These are phyloP conservation scores for Abscondita cerata DNA, from an alignment of 2,888 invertebrate species.

Conservation along the genomic window DNA sequence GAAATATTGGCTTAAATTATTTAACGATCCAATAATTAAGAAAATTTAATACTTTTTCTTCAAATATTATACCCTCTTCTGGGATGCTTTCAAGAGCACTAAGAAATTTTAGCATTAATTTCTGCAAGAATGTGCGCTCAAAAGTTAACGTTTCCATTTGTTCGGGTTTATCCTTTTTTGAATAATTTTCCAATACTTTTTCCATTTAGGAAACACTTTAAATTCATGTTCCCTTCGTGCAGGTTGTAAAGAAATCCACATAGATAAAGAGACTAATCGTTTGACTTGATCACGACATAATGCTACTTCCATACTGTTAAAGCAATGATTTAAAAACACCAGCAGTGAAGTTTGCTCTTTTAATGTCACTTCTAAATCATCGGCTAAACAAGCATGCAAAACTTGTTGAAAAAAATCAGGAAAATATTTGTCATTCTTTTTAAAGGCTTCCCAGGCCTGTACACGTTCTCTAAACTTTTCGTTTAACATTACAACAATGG, in stretches of 20 bases:
- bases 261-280: slow-evolving; percentile 87
- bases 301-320: slow-evolving; percentile 96
- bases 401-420: slow-evolving; percentile 84
- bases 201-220: slow-evolving; percentile 85
- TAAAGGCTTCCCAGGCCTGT: slow-evolving; percentile 94
- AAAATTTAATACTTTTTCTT: slow-evolving; percentile 61
- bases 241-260: slow-evolving; percentile 91
- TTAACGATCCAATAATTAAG: neutral
- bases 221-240: slow-evolving; percentile 87
- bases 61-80: slow-evolving; percentile 65
- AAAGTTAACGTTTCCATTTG: slow-evolving; percentile 74
- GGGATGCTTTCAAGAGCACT: slow-evolving; percentile 78
- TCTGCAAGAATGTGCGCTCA: slow-evolving; percentile 87
- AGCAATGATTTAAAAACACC: slow-evolving; percentile 94
- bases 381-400: slow-evolving; percentile 74
- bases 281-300: slow-evolving; percentile 90
- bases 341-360: slow-evolving; percentile 88
- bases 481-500: slow-evolving; percentile 97
- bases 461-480: slow-evolving; percentile 98
- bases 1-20: slow-evolving; percentile 29
- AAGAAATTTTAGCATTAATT: slow-evolving; percentile 88
- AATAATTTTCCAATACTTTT: slow-evolving; percentile 89
- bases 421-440: slow-evolving; percentile 78
- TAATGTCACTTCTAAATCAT: slow-evolving; percentile 61
- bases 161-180: slow-evolving; percentile 84